A percentile compares a stretch with the other conserved stretches of the same genome.
phyloP scores from a whole-genome alignment of 1,140 invertebrate genomes.

The Andrena cerasifolii region DNA sequence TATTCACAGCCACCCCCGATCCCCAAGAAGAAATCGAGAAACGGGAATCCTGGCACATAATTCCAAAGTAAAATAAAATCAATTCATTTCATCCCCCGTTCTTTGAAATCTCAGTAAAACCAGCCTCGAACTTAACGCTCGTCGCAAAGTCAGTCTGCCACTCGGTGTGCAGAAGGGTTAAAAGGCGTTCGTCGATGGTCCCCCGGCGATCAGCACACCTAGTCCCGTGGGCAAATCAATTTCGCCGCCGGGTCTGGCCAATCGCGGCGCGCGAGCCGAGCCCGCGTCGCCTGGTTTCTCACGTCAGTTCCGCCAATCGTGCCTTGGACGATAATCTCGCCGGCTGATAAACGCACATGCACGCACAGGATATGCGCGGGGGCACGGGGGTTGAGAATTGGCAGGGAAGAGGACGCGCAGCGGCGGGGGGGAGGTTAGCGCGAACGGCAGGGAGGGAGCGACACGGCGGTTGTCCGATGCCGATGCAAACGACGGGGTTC shows the following conservation, averaged over 20 bases:
- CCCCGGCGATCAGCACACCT: background rate
- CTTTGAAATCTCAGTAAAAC: no score
- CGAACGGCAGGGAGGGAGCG: background rate
- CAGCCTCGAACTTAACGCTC: no score
- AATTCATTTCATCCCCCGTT: no score
- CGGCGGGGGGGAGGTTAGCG: background rate
- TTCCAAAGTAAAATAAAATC: no score
- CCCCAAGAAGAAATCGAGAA: no score
- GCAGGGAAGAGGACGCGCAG: background rate
- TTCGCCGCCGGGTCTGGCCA: background rate
- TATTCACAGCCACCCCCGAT: no score
- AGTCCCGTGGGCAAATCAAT: slow-evolving; percentile 36
- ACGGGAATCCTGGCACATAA: no score
- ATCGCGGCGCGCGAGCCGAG: slow-evolving; percentile 17
- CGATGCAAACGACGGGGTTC: background rate
- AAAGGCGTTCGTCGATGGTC: no score
- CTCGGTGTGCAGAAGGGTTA: no score
- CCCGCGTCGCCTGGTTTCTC: slow-evolving; percentile 39
- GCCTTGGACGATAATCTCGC: slow-evolving; percentile 42
- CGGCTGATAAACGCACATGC: slow-evolving; percentile 19
- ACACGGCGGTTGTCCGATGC: background rate
- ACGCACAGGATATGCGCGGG: slow-evolving; percentile 2
- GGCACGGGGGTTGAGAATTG: background rate
- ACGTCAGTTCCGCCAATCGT: slow-evolving; percentile 46
- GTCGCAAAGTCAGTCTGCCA: no score